These are phyloP conservation scores for Drosophila borborema DNA, from an alignment of 2,888 invertebrate genomes.

Conservation along the genomic window DNA sequence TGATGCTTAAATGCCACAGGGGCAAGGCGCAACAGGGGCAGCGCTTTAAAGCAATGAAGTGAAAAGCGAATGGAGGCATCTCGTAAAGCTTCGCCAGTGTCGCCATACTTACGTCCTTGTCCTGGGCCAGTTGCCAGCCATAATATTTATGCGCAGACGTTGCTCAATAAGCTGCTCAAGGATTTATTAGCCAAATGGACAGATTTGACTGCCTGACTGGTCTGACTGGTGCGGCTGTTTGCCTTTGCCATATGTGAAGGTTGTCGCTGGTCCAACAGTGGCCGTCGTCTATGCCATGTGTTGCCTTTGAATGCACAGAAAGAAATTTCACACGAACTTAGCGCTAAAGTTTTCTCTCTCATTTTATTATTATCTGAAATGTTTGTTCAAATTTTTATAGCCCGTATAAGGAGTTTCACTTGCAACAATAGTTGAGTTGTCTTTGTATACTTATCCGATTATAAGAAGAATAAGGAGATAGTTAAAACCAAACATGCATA, in stretches of 20 bases:
- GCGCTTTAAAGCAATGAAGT: constrained; percentile 51
- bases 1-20: constrained; percentile 37
- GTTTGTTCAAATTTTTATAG: background rate
- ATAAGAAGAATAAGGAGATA: too few relatives aligned
- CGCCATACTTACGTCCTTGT: constrained; percentile 26
- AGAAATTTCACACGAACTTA: constrained; percentile 31
- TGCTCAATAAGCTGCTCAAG: constrained; percentile 84
- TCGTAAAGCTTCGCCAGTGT: constrained; percentile 24
- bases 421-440: too few relatives aligned
- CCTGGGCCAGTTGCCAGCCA: constrained; percentile 66
- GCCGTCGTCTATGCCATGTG: constrained; percentile 31
- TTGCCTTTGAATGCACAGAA: constrained; percentile 49
- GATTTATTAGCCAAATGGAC: constrained; percentile 85
- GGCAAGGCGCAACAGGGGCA: constrained; percentile 6
- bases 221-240: constrained; percentile 24
- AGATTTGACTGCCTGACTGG: constrained; percentile 83
- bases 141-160: constrained; percentile 82
- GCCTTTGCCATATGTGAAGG: constrained; percentile 66
- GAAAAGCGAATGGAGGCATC: constrained; percentile 56
- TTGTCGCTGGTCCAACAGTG: constrained; percentile 29
- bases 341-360: background rate
- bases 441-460: too few relatives aligned
- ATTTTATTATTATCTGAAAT: background rate
- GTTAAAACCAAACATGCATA: too few relatives aligned
- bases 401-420: too few relatives aligned